Evolutionary conservation across 1,140 invertebrate genomes (phyloP), one percentile per base, ranked within the genome.

Genomic region (Drosophila rhopaloa): DNA sequence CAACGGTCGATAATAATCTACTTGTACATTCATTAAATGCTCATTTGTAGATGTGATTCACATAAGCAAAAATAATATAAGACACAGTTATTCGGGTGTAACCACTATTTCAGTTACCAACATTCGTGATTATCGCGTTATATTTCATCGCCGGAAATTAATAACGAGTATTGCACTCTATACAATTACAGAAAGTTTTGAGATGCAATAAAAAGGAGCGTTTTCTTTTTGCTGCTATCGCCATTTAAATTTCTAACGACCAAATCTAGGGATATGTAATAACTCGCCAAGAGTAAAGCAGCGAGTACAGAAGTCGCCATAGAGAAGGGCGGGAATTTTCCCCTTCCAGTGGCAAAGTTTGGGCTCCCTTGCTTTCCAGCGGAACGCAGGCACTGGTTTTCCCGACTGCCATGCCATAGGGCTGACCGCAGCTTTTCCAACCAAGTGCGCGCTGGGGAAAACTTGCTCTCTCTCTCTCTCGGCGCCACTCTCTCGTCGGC

Each of bases 371-470:
- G 13, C 8, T 50, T 50, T 50, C 47, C 47, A 50, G 48, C 29
- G 48, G 27, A 29, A n/a, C n/a, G 48, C 27, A 29, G 47, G 47
- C 47, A 32, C 13, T 50, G n/a, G 27, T 29, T 50, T 50, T 50
- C n/a, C 27, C 47, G 8, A 50, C 27, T 5, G 47, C 47, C 27
- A 32, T 35, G 48, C 48, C 29, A 32, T 10, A 35, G 48, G 48
- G 48, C 48, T 29, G 29, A 51, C 48, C 50, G 50, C 50, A 53
- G 50, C 50, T 37, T 53, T 53, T 37, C 32, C 50, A 53, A 14
- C 32, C 50, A 40, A 40, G 11, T 40, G 38, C 38, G 38, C 38
- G 38, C 11, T 40, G 11, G 29, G 6, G 13, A 35, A 47, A 51
- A 51, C 48, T 51, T 51, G 48, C n/a, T 32, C 48, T 27, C 48